Evolutionary conservation across 2,797 vertebrate genomes (phyloP), one percentile per base, ranked within the genome.

Genomic region (Uromys caudimaculatus): DNA sequence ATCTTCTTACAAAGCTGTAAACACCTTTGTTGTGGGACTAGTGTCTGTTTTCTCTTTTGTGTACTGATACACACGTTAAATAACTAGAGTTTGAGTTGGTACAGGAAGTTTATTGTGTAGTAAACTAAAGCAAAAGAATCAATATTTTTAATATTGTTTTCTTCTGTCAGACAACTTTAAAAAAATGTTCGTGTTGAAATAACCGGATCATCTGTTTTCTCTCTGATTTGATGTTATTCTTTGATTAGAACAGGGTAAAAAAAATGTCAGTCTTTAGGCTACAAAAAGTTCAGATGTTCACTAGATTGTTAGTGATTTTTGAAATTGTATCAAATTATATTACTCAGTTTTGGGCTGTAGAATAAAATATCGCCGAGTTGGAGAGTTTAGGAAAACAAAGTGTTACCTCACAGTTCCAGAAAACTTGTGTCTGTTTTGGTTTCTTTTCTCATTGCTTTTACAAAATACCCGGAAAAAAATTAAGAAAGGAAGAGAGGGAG

Each of bases 71-170:
- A 47, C 84, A 69, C 24, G n/a, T 82, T 91, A 24, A 82, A 90
- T 73, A 44, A 56, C 58, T 87, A 16, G 83, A 69, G 56, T 92
- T 77, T 62, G 2, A 96, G 38, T 84, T 94, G 44, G 58, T 95
- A 92, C 79, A 14, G 69, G 6, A 71, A 91, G 16, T 54, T 89
- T 12, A 56, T 38, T 13, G 16, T 84, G 5, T 71, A 88, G 47
- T 38, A 23, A 24, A 27, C 86, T 79, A 85, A 84, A 84, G 56
- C 44, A 89, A 97, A 38, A 69, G 5, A 73, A 44, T 81, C 21
- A 19, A 19, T 73, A 64, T 94, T 97, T 90, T 50, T 95, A 84
- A 92, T 78, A 60, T 14, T 87, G n/a, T 1, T 89, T 87, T 94
- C 17, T 88, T 95, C 93, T 73, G 81, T 3, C 50, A 77, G 27